phyloP scores from a whole-genome alignment of 1,140 invertebrate genomes.

The Halesus radiatus region DNA sequence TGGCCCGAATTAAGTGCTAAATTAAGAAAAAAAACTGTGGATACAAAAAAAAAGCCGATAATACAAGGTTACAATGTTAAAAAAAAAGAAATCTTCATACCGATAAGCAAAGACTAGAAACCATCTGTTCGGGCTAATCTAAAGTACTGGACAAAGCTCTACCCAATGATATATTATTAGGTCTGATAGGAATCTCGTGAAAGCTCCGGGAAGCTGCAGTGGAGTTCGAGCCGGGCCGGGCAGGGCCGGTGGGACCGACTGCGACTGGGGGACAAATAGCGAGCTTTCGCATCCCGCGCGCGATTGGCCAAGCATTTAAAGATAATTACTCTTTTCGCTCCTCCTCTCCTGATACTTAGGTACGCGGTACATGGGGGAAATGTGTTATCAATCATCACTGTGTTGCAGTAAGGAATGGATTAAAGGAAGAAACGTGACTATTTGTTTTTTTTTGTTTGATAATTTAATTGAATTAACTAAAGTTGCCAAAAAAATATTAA shows the following conservation, averaged over 20 bases:
- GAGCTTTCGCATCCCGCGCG: conserved; percentile 52
- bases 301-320: conserved; percentile 54
- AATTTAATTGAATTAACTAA: no score
- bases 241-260: background rate
- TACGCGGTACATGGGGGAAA: background rate
- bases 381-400: conserved; percentile 1
- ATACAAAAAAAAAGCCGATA: no score
- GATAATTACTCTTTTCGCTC: conserved; percentile 56
- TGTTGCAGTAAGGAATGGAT: background rate
- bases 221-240: background rate
- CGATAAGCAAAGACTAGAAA: no score
- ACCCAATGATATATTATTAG: no score
- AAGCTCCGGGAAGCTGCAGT: background rate
- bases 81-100: no score
- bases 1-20: no score
- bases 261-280: conserved; percentile 52
- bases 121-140: no score
- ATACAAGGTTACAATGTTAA: no score
- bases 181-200: background rate
- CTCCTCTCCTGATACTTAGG: no score
- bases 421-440: background rate
- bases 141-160: no score
- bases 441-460: background rate
- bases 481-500: no score
- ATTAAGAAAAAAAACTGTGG: no score